Evolutionary conservation across 2,888 invertebrate genomes (phyloP).

Genomic region (Lepidocyrtinus sp.): DNA sequence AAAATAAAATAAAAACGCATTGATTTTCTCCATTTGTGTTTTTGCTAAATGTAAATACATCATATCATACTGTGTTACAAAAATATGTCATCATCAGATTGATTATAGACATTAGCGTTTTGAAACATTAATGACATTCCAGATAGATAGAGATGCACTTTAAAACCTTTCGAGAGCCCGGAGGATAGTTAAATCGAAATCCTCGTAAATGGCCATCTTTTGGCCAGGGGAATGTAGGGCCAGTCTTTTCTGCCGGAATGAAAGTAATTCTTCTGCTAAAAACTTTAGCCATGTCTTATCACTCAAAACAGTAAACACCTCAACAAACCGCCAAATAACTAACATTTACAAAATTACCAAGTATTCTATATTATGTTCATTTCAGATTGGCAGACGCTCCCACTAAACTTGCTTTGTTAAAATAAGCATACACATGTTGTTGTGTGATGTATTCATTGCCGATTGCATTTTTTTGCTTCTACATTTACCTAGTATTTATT

Average conservation of each 20-base stretch:
- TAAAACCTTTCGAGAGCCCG: constrained; percentile 53
- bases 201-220: constrained; percentile 66
- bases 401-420: neutral
- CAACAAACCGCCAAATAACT: neutral
- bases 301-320: neutral
- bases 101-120: neutral
- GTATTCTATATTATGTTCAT: too few species aligned
- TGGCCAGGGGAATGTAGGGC: constrained; percentile 68
- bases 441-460: neutral
- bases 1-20: constrained; percentile 5
- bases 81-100: neutral
- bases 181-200: constrained; percentile 69
- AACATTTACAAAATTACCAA: too few species aligned
- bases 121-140: neutral
- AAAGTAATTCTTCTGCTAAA: constrained; percentile 64
- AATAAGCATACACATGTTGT: neutral
- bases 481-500: too few species aligned
- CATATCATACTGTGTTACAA: neutral
- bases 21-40: too few species aligned
- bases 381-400: neutral
- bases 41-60: too few species aligned
- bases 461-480: neutral
- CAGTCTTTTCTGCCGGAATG: constrained; percentile 66
- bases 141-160: constrained; percentile 24
- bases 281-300: constrained; percentile 27